phyloP scores from a whole-genome alignment of 2,797 vertebrate genomes.

The Protosalanx chinensis region DNA sequence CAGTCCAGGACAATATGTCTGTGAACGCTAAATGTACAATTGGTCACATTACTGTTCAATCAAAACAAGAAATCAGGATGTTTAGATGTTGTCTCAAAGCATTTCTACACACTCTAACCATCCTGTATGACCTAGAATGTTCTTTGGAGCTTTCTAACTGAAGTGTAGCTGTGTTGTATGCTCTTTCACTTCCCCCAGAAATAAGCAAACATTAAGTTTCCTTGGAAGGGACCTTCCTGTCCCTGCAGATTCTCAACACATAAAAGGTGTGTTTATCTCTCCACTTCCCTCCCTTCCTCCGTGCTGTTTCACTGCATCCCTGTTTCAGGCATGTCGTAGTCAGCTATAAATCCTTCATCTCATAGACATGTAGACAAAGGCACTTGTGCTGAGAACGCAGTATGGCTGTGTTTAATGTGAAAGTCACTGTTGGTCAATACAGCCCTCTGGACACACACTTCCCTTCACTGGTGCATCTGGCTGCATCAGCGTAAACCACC shows the following conservation, averaged over 20 bases:
- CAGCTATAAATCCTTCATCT: neutral
- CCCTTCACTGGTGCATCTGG: conserved; percentile 39
- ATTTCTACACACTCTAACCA: conserved; percentile 6
- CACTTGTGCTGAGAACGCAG: conserved; percentile 48
- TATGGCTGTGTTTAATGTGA: conserved; percentile 48
- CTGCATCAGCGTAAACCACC: conserved; percentile 53
- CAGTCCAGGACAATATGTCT: conserved; percentile 32
- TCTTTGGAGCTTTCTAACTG: neutral
- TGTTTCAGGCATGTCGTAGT: no score
- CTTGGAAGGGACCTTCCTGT: neutral
- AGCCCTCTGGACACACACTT: conserved; percentile 26
- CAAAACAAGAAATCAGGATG: conserved; percentile 46
- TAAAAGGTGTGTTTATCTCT: neutral
- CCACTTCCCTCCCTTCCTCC: neutral
- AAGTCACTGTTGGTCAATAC: conserved; percentile 50
- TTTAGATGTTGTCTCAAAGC: conserved; percentile 15
- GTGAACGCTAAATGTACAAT: conserved; percentile 54
- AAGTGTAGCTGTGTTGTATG: neutral
- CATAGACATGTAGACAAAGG: conserved; percentile 1
- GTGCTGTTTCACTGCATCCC: neutral
- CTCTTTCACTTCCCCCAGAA: neutral
- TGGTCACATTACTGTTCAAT: conserved; percentile 52
- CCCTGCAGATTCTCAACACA: neutral
- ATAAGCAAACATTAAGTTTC: neutral
- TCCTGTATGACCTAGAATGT: neutral